Evolutionary conservation across 30 jellyfish, hydroid and myxozoan genomes (phyloP).

Genomic region (Rhopilema esculentum): DNA sequence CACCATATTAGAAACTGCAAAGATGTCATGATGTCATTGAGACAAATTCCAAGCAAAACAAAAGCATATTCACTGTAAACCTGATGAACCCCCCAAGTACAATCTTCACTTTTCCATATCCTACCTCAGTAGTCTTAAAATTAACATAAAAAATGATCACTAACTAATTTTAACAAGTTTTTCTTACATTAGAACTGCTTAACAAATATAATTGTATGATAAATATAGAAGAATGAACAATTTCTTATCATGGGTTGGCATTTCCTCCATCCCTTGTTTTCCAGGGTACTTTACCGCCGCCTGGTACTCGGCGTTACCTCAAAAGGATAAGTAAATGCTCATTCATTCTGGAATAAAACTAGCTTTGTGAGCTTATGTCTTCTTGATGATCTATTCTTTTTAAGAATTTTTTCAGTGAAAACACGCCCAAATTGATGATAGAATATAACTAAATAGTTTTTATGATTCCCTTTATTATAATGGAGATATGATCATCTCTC

Average conservation of each 20-base stretch:
- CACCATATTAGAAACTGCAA: too few species aligned
- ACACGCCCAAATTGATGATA: slow-evolving; percentile 42
- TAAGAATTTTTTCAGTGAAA: slow-evolving; percentile 23
- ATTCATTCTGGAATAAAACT: slow-evolving; percentile 23
- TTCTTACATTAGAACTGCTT: too few species aligned
- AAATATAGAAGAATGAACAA: too few species aligned
- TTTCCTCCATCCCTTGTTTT: slow-evolving; percentile 17
- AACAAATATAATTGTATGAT: too few species aligned
- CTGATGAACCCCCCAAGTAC: too few species aligned
- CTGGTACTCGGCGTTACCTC: slow-evolving; percentile 55
- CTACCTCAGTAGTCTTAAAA: too few species aligned
- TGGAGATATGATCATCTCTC: slow-evolving; percentile 33
- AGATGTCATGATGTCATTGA: too few species aligned
- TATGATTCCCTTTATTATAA: slow-evolving; percentile 2
- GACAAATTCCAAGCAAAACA: too few species aligned
- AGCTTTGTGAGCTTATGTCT: slow-evolving; percentile 28
- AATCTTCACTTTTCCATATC: too few species aligned
- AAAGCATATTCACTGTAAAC: too few species aligned
- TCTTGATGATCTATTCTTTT: neutral
- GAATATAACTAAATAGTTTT: neutral
- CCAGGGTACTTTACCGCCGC: slow-evolving; percentile 48
- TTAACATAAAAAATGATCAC: too few species aligned
- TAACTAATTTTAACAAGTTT: too few species aligned
- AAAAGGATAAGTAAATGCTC: neutral
- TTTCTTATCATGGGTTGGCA: slow-evolving; percentile 32